phyloP scores from a whole-genome alignment of 2,797 vertebrate genomes.

The Enteromius thamalakanensis region DNA sequence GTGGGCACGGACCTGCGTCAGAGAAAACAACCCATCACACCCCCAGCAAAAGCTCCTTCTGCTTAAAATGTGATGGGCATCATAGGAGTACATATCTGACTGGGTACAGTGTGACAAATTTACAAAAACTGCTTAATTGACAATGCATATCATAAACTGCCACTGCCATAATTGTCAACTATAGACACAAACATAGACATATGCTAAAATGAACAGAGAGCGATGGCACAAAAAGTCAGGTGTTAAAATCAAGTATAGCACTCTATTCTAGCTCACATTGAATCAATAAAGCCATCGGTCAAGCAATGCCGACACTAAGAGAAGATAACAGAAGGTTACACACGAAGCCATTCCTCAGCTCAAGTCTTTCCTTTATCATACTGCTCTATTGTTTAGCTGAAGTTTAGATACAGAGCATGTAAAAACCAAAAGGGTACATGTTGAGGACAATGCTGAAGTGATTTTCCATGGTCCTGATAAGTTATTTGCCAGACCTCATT shows the following conservation, averaged over 20 bases:
- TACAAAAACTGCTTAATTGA: background rate
- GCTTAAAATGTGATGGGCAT: conserved; percentile 50
- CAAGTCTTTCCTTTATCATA: background rate
- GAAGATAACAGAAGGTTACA: conserved; percentile 37
- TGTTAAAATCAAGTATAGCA: conserved; percentile 39
- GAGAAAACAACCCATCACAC: conserved; percentile 55
- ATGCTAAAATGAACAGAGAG: background rate
- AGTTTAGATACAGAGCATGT: conserved; percentile 14
- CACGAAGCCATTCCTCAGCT: conserved; percentile 3
- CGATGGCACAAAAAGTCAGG: background rate
- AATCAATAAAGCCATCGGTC: conserved; percentile 55
- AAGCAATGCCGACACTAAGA: background rate
- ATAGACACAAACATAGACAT: background rate
- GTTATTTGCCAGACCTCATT: conserved; percentile 53
- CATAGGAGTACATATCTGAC: conserved; percentile 39
- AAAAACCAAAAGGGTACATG: background rate
- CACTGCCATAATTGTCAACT: background rate
- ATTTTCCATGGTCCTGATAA: conserved; percentile 51
- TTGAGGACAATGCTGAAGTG: conserved; percentile 41
- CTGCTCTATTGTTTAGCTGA: background rate
- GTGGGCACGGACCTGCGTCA: conserved; percentile 89
- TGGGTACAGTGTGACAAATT: background rate
- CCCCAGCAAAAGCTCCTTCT: conserved; percentile 47
- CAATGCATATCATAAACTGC: background rate
- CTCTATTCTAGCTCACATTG: conserved; percentile 23